Conservation (phyloP, 2,113 vertebrate species). For the Sylvia atricapilla region DNA sequence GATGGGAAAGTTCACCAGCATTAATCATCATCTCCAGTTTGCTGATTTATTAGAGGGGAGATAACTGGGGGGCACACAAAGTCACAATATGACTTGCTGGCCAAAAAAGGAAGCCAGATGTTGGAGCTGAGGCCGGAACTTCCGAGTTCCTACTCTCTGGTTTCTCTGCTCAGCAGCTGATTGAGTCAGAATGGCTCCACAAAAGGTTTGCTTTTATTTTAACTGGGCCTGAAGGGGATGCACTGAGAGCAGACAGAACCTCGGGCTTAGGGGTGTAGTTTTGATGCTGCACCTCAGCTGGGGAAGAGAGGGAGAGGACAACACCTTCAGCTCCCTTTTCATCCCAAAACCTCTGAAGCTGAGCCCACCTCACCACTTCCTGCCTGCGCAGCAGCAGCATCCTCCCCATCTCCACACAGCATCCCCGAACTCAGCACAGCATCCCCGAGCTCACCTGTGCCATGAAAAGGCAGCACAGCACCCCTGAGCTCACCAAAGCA, state of each 20-base stretch:
- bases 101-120: conserved; percentile 11
- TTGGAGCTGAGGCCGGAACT: not conserved
- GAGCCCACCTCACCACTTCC: not conserved
- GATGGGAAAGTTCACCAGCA: not conserved
- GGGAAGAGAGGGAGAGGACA: not conserved
- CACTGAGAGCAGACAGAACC: not conserved
- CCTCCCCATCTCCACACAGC: not conserved
- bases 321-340: not conserved
- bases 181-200: not conserved
- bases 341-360: not conserved
- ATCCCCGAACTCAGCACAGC: not conserved
- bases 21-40: not conserved
- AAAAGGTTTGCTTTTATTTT: not conserved
- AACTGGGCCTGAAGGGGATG: not conserved
- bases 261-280: not conserved
- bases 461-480: not conserved
- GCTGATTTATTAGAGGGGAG: not conserved
- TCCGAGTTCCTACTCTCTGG: not conserved
- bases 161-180: not conserved
- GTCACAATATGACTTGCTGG: not conserved
- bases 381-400: not conserved
- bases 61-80: not conserved
- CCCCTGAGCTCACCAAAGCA: not conserved
- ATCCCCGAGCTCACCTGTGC: too few relatives aligned
- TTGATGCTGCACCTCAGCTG: not conserved